Percentiles rank a stretch among this genome's conserved stretches.
Conservation (phyloP, 2,113 vertebrate species). For the Gopherus flavomarginatus region DNA sequence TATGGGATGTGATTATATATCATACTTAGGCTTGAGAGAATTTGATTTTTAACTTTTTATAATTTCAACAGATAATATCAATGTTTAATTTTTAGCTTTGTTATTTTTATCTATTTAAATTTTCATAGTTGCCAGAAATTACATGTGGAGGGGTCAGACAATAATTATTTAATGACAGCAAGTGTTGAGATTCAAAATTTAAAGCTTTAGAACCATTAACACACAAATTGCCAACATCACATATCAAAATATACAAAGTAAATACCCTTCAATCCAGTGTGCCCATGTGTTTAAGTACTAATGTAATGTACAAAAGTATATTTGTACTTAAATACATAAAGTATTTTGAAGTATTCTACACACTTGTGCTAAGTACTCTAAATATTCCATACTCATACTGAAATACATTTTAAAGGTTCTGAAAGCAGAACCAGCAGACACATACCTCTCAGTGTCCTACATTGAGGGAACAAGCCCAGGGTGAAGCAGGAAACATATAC, state of each 20-base stretch:
- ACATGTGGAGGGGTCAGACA: no score
- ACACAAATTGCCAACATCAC: no score
- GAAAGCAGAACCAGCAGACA: no score
- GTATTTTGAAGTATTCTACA: not conserved
- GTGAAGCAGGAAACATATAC: not conserved
- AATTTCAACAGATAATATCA: not conserved
- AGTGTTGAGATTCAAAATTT: no score
- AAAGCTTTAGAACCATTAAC: no score
- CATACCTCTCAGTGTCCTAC: not conserved
- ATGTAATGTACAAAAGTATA: not conserved
- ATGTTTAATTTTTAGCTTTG: no score
- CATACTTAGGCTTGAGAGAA: not conserved
- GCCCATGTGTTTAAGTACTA: not conserved
- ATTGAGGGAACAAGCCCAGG: not conserved
- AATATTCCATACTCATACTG: not conserved
- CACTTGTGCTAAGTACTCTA: not conserved
- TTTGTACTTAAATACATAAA: not conserved
- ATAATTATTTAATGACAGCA: no score
- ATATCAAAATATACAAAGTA: no score
- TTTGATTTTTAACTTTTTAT: not conserved
- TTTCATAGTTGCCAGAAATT: no score
- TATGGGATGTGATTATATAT: slow-evolving; percentile 54
- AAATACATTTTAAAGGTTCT: no score
- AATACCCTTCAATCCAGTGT: not conserved
- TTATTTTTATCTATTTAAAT: no score